Base-by-base conservation (phyloP, 2,888 invertebrate genomes). In the Cacoxenus indagator region DNA sequence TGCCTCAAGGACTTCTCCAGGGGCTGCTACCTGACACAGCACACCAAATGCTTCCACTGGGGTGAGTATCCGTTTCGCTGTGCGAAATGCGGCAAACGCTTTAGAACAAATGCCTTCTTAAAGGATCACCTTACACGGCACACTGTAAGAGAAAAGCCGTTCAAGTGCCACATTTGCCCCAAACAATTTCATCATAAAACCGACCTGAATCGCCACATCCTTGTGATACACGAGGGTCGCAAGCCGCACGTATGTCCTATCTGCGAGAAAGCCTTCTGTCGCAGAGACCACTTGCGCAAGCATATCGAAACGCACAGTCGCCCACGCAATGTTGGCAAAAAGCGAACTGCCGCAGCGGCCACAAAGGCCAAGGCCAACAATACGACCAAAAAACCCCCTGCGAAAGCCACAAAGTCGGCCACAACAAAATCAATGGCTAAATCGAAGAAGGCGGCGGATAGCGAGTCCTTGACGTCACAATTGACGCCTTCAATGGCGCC, bases 111-210 rank as follows among this genome's bases (percentile, higher is more conserved):
- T 78, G 89, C 90, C 27, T 90, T 91, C n/a, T 93, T 93, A 84
- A 91, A 92, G 74, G 92, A 92, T 78, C 96, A 96, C 86, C 90
- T 92, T 83, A 90, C 90, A 31, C 95, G 95, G 84, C 96, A 96
- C 87, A 81, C 82, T 29, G 91, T 92, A 17, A 93, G 93, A 70
- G 93, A 95, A 73, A 96, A 96, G 85, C 95, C 95, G 14, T 94
- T 94, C 89, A 95, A 95, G 89, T 96, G 96, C 89, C 92, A 92
- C 70, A 90, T 91, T 71, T 96, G 96, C 83, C 94, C 95, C 19
- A 96, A 96, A 87, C 94, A 94, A 81, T 96, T 96, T 88, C 95
- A 96, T 86, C 96, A 96, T 89, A 96, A 96, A 88, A 96, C 96
- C 67, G 96, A 96, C 86, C 89, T 96, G 80, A 91, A 95, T 72